phyloP scores from a whole-genome alignment of 2,113 vertebrate genomes.

The Reinhardtius hippoglossoides region DNA sequence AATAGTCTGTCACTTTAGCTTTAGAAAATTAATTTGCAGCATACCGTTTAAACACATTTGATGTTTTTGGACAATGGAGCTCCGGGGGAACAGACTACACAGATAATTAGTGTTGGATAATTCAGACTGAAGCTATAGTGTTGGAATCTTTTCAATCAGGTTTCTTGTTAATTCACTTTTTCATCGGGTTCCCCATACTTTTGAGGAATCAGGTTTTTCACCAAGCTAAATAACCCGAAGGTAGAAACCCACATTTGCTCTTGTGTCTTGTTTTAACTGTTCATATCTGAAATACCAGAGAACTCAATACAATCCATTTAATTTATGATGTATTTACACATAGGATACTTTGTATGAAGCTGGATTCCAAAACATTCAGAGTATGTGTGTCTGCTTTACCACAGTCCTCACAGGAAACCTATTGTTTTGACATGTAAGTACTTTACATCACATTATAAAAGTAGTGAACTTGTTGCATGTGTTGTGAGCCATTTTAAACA shows the following conservation, averaged over 20 bases:
- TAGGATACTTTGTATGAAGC: background rate
- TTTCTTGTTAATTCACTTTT: background rate
- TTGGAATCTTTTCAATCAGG: no score
- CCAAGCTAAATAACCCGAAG: slow-evolving; percentile 3
- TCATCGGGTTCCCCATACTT: background rate
- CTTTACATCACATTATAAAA: background rate
- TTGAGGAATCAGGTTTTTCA: background rate
- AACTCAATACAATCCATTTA: background rate
- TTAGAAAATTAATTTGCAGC: no score
- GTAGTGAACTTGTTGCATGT: background rate
- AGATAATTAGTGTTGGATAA: no score
- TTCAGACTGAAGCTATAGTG: no score
- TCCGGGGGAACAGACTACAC: no score
- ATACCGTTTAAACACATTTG: no score
- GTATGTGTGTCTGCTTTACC: slow-evolving; percentile 7
- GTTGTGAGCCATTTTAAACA: no score
- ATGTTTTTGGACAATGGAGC: no score
- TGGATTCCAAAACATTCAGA: background rate
- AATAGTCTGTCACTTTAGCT: no score
- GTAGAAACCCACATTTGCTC: background rate
- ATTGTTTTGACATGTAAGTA: background rate
- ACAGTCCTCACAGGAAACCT: background rate
- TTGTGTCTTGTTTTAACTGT: slow-evolving; percentile 4
- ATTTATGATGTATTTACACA: background rate
- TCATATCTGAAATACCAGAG: slow-evolving; percentile 7